These are phyloP conservation scores for Erebia ligea DNA, from an alignment of 2,888 invertebrate genomes.

Conservation along the genomic window DNA sequence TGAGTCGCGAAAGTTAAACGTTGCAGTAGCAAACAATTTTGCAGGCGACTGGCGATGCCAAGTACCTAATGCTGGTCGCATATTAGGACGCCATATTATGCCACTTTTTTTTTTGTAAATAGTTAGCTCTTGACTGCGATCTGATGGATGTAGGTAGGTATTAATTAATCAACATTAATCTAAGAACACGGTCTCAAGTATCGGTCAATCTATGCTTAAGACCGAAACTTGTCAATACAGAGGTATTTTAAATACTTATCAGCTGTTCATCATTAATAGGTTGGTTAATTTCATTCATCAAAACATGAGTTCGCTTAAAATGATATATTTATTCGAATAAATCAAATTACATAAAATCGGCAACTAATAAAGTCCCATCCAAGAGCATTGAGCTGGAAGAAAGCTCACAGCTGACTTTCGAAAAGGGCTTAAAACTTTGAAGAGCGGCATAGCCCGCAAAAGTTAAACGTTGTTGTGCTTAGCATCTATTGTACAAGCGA, in stretches of 20 bases:
- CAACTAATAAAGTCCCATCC: not conserved
- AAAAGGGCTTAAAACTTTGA: slow-evolving; percentile 8
- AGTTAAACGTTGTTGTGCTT: slow-evolving; percentile 4
- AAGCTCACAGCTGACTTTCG: slow-evolving; percentile 16
- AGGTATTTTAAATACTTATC: too few species aligned
- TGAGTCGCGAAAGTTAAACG: slow-evolving; percentile 15
- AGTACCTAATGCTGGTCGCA: not conserved
- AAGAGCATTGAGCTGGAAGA: not conserved
- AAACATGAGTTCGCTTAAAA: not conserved
- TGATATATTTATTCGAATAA: not conserved
- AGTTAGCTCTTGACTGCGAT: not conserved
- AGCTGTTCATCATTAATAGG: too few species aligned
- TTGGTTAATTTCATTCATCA: too few species aligned
- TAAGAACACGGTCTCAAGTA: too few species aligned
- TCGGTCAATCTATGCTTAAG: too few species aligned
- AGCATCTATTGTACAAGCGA: slow-evolving; percentile 2
- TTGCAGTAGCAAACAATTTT: slow-evolving; percentile 21
- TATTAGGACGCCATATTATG: not conserved
- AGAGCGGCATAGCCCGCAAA: slow-evolving; percentile 1
- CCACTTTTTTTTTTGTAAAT: not conserved
- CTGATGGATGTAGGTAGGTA: too few species aligned
- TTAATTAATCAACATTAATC: too few species aligned
- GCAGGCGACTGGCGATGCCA: slow-evolving; percentile 22
- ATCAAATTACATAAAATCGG: not conserved
- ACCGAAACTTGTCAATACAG: too few species aligned